Evolutionary conservation across 2,888 invertebrate genomes (phyloP).

Genomic region (Lordiphosa fenestrarum): DNA sequence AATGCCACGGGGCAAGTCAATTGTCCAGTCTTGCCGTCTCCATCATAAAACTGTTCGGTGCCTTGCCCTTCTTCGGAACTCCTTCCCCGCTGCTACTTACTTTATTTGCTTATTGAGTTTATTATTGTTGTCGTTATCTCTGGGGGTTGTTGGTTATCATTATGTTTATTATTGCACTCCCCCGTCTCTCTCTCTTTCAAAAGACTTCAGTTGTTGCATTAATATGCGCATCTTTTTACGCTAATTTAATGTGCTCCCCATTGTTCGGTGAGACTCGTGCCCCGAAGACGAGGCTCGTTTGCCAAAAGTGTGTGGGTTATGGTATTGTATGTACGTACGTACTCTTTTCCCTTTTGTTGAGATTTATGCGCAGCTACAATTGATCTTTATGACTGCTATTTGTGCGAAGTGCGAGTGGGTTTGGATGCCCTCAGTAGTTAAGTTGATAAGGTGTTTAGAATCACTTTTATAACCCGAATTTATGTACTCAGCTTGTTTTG

Average conservation of each 20-base stretch:
- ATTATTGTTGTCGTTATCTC: constrained; percentile 58
- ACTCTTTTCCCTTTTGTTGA: constrained; percentile 4
- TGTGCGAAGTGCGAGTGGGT: constrained; percentile 9
- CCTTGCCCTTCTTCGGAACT: constrained; percentile 5
- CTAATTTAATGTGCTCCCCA: constrained; percentile 45
- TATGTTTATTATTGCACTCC: constrained; percentile 57
- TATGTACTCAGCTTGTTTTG: too few relatives aligned
- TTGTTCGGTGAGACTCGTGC: constrained; percentile 32
- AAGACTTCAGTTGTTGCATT: constrained; percentile 22
- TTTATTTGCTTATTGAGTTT: constrained; percentile 65
- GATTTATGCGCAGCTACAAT: constrained; percentile 33
- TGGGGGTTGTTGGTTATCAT: constrained; percentile 45
- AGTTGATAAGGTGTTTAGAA: neutral
- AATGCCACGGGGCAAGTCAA: constrained; percentile 70
- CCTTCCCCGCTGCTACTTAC: constrained; percentile 16
- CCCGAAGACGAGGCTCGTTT: constrained; percentile 3
- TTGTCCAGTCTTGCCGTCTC: constrained; percentile 47
- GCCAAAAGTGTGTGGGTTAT: constrained; percentile 7
- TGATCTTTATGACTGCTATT: constrained; percentile 31
- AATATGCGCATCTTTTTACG: constrained; percentile 43
- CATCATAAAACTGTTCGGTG: constrained; percentile 43
- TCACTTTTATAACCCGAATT: too few relatives aligned
- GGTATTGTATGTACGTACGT: neutral
- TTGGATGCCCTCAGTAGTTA: constrained; percentile 4
- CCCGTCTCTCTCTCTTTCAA: constrained; percentile 4